Conservation (phyloP, 2,797 vertebrate genomes). For the Alosa sapidissima region DNA sequence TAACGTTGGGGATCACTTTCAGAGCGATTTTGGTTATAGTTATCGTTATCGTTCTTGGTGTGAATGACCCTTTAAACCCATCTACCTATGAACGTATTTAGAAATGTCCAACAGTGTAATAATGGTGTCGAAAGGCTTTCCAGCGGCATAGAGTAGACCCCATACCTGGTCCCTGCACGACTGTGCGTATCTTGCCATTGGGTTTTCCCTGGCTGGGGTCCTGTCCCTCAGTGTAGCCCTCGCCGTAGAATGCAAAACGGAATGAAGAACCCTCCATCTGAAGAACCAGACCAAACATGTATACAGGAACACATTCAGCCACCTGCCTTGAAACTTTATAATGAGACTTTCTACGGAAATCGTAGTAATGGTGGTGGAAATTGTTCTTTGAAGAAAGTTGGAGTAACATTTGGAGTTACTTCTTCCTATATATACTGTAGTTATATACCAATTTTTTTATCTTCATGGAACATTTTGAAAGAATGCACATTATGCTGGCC, state of each 20-base stretch:
- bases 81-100: too few relatives aligned
- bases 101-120: not conserved
- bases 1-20: too few relatives aligned
- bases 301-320: not conserved
- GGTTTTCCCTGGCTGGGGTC: conserved; percentile 80
- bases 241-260: conserved; percentile 85
- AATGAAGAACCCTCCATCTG: conserved; percentile 90
- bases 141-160: not conserved
- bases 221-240: conserved; percentile 84
- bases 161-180: conserved; percentile 92
- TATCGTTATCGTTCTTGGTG: too few relatives aligned
- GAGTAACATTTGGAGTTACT: too few relatives aligned
- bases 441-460: not conserved
- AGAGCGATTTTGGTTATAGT: too few relatives aligned
- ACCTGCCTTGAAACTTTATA: too few relatives aligned
- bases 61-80: too few relatives aligned
- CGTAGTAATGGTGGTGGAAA: too few relatives aligned
- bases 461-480: not conserved
- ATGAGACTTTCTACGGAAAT: too few relatives aligned
- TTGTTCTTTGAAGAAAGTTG: too few relatives aligned
- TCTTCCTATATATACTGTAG: not conserved
- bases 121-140: not conserved
- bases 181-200: conserved; percentile 85
- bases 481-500: not conserved
- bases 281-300: not conserved